Base-by-base conservation (phyloP, 2,888 invertebrate species). In the Caenorhabditis becei region DNA sequence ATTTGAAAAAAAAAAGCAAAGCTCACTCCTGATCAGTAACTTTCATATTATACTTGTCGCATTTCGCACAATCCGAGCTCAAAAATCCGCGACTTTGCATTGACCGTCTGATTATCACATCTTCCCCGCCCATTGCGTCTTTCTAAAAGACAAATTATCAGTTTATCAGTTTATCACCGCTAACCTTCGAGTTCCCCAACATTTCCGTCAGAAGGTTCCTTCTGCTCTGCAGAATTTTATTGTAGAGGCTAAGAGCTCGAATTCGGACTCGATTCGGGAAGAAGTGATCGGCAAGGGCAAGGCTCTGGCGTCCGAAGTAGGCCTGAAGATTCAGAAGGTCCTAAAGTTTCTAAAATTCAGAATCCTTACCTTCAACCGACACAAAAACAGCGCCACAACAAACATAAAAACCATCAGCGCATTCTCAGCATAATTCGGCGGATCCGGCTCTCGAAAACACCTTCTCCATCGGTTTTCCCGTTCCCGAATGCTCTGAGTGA, bases 381-480 rank as follows among this genome's bases (percentile, higher is more conserved):
- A 87, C 8, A 88, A 59, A 41, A 85, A 37, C 10, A 89, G 37
- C 16, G 78, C 59, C 2, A 70, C 16, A 14, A 84, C 26, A 56
- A 89, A 85, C 58, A 88, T 59, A 16, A 77, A 23, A 20, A 84
- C 8, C 88, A 88, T 87, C 14, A 83, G n/a, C n/a, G 71, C 49
- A 65, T 77, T 83, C 26, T 83, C 82, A 10, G 58, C 58, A 53
- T 83, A 85, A 54, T 88, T 84, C 8, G 89, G 89, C 2, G 88
- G 87, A 69, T 63, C 83, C 7, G 89, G 89, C 37, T 86, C 83
- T 18, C 54, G 44, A 72, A 89, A 89, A 35, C 89, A 89, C 2
- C 69, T 70, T 32, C 85, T 71, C 89, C 89, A 89, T 10, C 83
- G 35, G 16, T 66, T 72, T 37, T 87, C 87, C 35, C 86, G 62